These are phyloP conservation scores for Glaucopsyche alexis DNA, from an alignment of 2,888 invertebrate species.

Conservation along the genomic window DNA sequence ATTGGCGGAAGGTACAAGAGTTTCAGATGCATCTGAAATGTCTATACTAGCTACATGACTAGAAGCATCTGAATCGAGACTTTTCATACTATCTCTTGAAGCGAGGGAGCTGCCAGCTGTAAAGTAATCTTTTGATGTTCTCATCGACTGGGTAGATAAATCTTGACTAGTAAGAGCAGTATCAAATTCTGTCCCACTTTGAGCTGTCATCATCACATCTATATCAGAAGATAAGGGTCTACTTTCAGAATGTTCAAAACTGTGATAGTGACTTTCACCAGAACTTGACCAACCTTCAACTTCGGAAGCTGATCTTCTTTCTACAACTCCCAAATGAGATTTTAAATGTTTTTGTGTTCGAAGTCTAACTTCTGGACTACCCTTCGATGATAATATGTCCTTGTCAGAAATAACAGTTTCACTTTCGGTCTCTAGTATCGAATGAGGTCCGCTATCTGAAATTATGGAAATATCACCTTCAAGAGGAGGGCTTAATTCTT, in stretches of 20 bases:
- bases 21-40: slow-evolving; percentile 95
- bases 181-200: slow-evolving; percentile 92
- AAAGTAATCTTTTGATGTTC: slow-evolving; percentile 91
- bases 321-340: slow-evolving; percentile 73
- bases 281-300: slow-evolving; percentile 91
- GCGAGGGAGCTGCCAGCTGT: slow-evolving; percentile 93
- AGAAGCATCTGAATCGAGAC: slow-evolving; percentile 93
- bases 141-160: slow-evolving; percentile 83
- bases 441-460: slow-evolving; percentile 76
- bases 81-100: slow-evolving; percentile 94
- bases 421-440: slow-evolving; percentile 75
- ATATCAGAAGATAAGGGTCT: slow-evolving; percentile 93
- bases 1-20: slow-evolving; percentile 93
- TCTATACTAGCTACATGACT: slow-evolving; percentile 94
- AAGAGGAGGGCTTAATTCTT: slow-evolving; percentile 67
- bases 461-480: slow-evolving; percentile 68
- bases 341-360: slow-evolving; percentile 71
- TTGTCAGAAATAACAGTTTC: slow-evolving; percentile 66
- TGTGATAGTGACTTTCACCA: slow-evolving; percentile 93
- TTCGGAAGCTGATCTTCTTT: slow-evolving; percentile 88
- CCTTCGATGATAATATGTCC: slow-evolving; percentile 56
- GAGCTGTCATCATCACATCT: slow-evolving; percentile 87
- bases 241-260: slow-evolving; percentile 90
- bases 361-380: slow-evolving; percentile 70
- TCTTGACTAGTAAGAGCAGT: slow-evolving; percentile 91